phyloP scores from a whole-genome alignment of 2,888 invertebrate genomes.

The Agrochola lota region DNA sequence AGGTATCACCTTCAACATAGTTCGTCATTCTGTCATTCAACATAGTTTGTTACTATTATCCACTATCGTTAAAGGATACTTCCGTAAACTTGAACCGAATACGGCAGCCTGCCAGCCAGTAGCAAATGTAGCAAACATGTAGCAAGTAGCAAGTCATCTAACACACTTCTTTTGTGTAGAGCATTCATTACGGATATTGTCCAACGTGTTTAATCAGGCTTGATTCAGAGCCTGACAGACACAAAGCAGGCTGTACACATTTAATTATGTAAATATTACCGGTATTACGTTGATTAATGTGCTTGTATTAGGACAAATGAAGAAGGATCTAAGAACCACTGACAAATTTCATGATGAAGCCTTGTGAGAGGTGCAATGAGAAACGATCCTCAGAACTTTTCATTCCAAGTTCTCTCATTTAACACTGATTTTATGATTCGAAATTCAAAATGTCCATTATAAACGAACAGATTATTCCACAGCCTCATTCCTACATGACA shows the following conservation, averaged over 20 bases:
- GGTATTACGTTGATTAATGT: slow-evolving; percentile 44
- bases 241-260: slow-evolving; percentile 53
- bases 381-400: not conserved
- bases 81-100: slow-evolving; percentile 50
- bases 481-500: slow-evolving; percentile 36
- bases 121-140: slow-evolving; percentile 38
- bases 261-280: slow-evolving; percentile 56
- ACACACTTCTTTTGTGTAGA: slow-evolving; percentile 57
- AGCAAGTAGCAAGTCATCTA: slow-evolving; percentile 50
- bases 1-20: slow-evolving; percentile 2
- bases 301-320: slow-evolving; percentile 18
- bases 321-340: not conserved
- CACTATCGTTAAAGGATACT: slow-evolving; percentile 36
- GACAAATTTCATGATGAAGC: not conserved
- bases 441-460: not conserved
- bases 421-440: not conserved
- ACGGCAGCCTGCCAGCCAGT: slow-evolving; percentile 36
- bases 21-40: slow-evolving; percentile 6
- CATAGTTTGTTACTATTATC: slow-evolving; percentile 20
- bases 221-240: slow-evolving; percentile 51
- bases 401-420: not conserved
- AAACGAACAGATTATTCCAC: not conserved
- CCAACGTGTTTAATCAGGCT: slow-evolving; percentile 50
- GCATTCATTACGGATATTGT: slow-evolving; percentile 60
- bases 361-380: not conserved